Evolutionary conservation across 92 coral and sea anemone species (phyloP).

Genomic region (Zoanthus solanderi): DNA sequence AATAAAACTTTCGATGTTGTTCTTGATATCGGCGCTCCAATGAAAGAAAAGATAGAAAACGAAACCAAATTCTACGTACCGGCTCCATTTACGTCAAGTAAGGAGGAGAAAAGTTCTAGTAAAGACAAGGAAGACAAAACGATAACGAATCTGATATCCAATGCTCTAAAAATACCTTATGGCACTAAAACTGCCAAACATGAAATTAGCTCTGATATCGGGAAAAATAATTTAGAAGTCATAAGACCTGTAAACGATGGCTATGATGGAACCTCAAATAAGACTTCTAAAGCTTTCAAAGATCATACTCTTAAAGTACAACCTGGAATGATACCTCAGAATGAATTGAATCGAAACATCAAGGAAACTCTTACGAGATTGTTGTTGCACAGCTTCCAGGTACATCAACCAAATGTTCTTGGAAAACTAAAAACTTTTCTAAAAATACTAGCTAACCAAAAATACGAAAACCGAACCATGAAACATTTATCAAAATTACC

Average conservation of each 20-base stretch:
- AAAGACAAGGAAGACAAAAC: neutral
- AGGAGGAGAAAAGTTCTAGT: neutral
- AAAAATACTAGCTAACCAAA: neutral
- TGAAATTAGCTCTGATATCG: neutral
- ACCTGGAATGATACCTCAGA: neutral
- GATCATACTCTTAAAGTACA: neutral
- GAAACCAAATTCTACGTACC: neutral
- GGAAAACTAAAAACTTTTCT: neutral
- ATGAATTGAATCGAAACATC: neutral
- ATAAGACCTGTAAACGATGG: neutral
- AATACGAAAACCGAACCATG: neutral
- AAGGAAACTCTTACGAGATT: neutral
- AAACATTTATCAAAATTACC: neutral
- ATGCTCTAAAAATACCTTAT: neutral
- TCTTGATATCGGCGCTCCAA: slow-evolving; percentile 7
- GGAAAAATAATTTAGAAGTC: neutral
- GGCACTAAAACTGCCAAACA: neutral
- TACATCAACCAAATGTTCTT: neutral
- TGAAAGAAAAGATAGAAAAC: neutral
- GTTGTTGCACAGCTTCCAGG: neutral
- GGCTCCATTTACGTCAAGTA: neutral
- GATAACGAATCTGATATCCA: neutral
- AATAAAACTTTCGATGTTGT: neutral
- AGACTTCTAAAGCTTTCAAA: neutral
- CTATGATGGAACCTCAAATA: neutral